Evolutionary conservation across 2,113 vertebrate species (phyloP), one percentile per base, ranked within the genome.

Genomic region (Pluvianellus socialis): DNA sequence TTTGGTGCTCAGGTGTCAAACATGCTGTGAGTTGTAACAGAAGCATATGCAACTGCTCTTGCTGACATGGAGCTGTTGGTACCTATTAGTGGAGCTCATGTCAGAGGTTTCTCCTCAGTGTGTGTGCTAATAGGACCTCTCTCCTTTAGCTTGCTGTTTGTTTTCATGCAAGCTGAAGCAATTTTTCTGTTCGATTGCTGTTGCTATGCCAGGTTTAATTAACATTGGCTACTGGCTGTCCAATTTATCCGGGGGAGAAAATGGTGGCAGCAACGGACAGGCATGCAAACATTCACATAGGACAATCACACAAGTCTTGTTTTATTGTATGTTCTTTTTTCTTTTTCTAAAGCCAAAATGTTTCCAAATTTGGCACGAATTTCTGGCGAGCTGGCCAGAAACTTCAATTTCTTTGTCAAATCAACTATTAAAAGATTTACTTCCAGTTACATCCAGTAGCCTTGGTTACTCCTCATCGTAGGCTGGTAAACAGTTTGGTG

Each of bases 321-420:
- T 93, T 94, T 79, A 53, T n/a, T 56, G 2, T 67, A 58, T 61
- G 20, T 24, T 93, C 47, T 56, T 79, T 71, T 96, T 82, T 44
- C 44, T 75, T 87, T 79, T 75, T 44, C 44, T 58, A 84, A 88
- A 77, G 76, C 68, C 63, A 91, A 81, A 80, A 55, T 66, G 9
- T 79, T 71, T 91, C 59, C 80, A 47, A 79, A 71, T 74, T 61
- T 94, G 84, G 80, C 80, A 52, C 20, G 12, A 72, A 91, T 88
- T 94, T 91, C 77, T 94, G 58, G 12, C 75, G 35, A 40, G 9
- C 6, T 90, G 87, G 62, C 52, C 47, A 35, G 27, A 87, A 85
- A 81, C 9, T 47, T 81, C n/a, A 72, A 82, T 91, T 88, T 91
- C 56, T 90, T 79, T 53, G 16, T 88, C 79, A 86, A 93, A 94